Evolutionary conservation across 2,888 invertebrate species (phyloP), one percentile per base, ranked within the genome.

Genomic region (Papilio elwesi): DNA sequence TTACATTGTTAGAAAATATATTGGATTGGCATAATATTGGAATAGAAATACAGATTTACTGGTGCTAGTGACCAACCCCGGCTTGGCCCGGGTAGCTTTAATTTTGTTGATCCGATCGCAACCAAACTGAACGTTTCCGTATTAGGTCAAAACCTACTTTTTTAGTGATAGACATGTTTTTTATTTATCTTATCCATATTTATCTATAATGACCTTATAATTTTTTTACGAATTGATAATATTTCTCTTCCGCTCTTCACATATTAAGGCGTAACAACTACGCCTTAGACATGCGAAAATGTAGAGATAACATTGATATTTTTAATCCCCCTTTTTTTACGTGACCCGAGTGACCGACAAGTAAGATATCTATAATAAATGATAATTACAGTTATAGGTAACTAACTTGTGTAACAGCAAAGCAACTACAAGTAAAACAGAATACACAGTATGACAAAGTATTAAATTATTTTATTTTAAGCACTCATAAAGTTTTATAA

Each of bases 111-210:
- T 26, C 1, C 1, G 26, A 26, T 26, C 26, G 26, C 26, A 26
- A 26, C 26, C 26, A 26, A 26, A 26, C 26, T 26, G 26, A 26
- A 26, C 26, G 2, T 26, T 26, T 26, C 26, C 26, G 2, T 59
- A n/a, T 38, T 59, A 57, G 26, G 26, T 57, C 12, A 59, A 59
- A 59, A 59, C 57, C 38, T 13, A 59, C 38, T n/a, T 53, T 66
- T 52, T 38, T 26, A 36, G 53, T 53, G 43, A 67, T 67, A 53
- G 53, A 53, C 53, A 16, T 36, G 9, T 48, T 64, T 49, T 64
- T 26, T 64, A 13, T 64, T 64, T 49, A 64, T 64, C 49, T 64
- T 49, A 49, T 49, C 64, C 64, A 26, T 59, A 38, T 59, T 59
- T 38, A 59, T 59, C 38, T 8, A n/a, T 59, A 59, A 38, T 59